Conservation (phyloP, 1,140 invertebrate species). For the Lepidurus packardi region DNA sequence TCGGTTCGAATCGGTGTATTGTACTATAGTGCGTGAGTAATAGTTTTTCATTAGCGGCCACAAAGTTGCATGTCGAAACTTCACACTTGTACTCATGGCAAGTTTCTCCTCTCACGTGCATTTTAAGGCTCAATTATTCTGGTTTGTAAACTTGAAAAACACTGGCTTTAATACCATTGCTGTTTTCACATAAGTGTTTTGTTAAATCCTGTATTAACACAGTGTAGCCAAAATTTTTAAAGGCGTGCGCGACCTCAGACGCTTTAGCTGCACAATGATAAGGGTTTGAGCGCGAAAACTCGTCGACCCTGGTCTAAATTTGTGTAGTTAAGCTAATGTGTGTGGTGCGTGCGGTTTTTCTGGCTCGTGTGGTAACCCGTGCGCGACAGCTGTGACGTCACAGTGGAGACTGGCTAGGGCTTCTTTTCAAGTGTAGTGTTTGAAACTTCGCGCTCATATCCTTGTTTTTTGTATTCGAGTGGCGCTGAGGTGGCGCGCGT, state of each 20-base stretch:
- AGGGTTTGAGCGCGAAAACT: conserved; percentile 4
- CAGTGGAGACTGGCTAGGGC: conserved; percentile 2
- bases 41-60: not conserved
- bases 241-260: not conserved
- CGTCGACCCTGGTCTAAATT: conserved; percentile 4
- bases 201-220: conserved; percentile 6
- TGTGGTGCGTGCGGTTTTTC: not conserved
- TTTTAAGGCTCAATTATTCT: not conserved
- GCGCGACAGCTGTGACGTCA: not conserved
- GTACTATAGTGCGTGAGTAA: conserved; percentile 5
- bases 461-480: conserved; percentile 6
- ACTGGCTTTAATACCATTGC: not conserved
- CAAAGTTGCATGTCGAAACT: not conserved
- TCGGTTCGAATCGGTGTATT: conserved; percentile 5
- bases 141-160: not conserved
- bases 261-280: conserved; percentile 5
- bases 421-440: not conserved
- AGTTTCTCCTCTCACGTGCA: not conserved
- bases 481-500: conserved; percentile 1
- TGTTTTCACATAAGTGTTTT: not conserved
- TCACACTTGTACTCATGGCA: not conserved
- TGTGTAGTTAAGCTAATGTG: not conserved
- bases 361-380: conserved; percentile 3
- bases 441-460: conserved; percentile 5
- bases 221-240: conserved; percentile 7